Percentiles rank a stretch among this genome's conserved stretches.
phyloP scores from a whole-genome alignment of 2,797 vertebrate genomes.

The Eospalax fontanierii region DNA sequence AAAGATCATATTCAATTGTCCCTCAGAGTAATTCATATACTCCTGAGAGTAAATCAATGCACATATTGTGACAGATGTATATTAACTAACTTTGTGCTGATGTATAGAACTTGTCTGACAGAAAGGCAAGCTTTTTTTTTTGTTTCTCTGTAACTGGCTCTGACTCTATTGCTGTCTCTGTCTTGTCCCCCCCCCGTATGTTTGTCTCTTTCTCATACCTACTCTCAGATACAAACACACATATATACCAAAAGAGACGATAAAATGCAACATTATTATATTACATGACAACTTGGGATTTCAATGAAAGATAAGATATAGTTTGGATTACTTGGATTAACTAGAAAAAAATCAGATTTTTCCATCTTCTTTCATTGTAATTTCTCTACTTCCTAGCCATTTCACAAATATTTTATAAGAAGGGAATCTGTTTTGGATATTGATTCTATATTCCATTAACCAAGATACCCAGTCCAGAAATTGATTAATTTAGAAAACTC shows the following conservation, averaged over 20 bases:
- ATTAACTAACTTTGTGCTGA: neutral
- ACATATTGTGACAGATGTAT: neutral
- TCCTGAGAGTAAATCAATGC: neutral
- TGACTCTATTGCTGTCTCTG: too few relatives aligned
- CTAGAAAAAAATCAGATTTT: neutral
- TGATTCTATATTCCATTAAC: neutral
- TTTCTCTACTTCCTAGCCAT: neutral
- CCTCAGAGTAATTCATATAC: neutral
- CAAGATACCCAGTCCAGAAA: neutral
- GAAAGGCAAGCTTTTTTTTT: neutral
- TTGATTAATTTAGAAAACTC: neutral
- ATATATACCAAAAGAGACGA: neutral
- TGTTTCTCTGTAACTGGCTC: neutral
- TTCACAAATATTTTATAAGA: slow-evolving; percentile 28
- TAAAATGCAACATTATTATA: neutral
- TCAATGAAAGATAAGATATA: slow-evolving; percentile 6
- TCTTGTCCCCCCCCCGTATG: too few relatives aligned
- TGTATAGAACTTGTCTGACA: neutral
- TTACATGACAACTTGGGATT: neutral
- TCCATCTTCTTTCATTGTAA: neutral
- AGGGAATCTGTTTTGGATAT: slow-evolving; percentile 40
- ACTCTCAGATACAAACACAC: neutral
- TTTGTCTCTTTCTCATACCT: neutral
- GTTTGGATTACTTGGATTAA: neutral
- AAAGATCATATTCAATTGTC: neutral